Percentiles rank a stretch among this genome's conserved stretches.
Conservation (phyloP, 2,888 invertebrate species). For the Dolichomitus sp. region DNA sequence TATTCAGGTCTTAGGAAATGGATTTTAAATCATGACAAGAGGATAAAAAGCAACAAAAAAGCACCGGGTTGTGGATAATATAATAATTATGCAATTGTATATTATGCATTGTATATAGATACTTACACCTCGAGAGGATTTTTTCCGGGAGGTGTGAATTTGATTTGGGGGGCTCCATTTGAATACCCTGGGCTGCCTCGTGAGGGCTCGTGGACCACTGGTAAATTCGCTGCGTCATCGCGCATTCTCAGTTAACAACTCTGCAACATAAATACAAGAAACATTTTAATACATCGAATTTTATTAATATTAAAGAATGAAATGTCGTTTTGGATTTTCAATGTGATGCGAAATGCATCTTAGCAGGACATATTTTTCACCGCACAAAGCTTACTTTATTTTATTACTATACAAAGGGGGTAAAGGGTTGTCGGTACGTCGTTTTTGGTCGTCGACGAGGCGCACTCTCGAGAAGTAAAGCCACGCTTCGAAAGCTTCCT, state of each 20-base stretch:
- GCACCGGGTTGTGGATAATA: neutral
- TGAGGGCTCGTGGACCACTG: slow-evolving; percentile 84
- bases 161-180: slow-evolving; percentile 83
- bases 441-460: slow-evolving; percentile 29
- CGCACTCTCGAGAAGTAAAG: slow-evolving; percentile 31
- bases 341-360: neutral
- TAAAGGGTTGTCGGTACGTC: slow-evolving; percentile 17
- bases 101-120: slow-evolving; percentile 34
- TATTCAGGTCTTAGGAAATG: neutral
- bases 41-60: neutral
- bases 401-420: slow-evolving; percentile 3
- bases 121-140: slow-evolving; percentile 85
- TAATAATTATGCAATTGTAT: neutral
- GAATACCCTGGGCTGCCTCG: slow-evolving; percentile 82
- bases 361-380: neutral
- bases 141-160: slow-evolving; percentile 81
- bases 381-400: neutral
- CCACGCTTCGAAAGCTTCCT: slow-evolving; percentile 51
- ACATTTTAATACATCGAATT: neutral
- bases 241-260: slow-evolving; percentile 85
- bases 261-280: slow-evolving; percentile 76
- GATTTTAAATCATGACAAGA: neutral
- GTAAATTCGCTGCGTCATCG: slow-evolving; percentile 85
- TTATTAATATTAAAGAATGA: neutral
- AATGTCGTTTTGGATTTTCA: neutral